Base-by-base conservation (phyloP, 2,888 invertebrate species). In the Augochlorella aurata region DNA sequence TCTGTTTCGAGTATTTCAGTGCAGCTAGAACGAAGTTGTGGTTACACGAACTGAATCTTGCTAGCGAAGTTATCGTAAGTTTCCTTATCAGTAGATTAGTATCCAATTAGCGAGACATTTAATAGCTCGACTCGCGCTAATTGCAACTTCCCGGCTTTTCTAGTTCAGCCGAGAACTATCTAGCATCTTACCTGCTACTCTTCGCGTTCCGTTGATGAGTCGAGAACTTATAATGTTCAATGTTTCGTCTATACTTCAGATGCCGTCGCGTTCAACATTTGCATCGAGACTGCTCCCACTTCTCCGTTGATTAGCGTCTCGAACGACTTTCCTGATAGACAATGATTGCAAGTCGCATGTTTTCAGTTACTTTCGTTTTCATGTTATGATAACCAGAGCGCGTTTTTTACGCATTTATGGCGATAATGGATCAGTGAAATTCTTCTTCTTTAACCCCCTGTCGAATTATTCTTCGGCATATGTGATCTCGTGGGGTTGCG, bases 21-120 rank as follows among this genome's bases (percentile, higher is more conserved):
- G 65, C 29, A 18, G 10, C 29, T 38, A 65, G 65, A 65, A 44
- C 44, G 65, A 65, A 38, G 44, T 65, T 44, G 65, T n/a, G 65
- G 65, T 65, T 65, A n/a, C 18, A n/a, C 65, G 65, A 65, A 65
- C 65, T 44, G 44, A 65, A 44, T 65, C 44, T n/a, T n/a, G 38
- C 38, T 1, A 18, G 44, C 38, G 44, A 65, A 44, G 38, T 65
- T 65, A 44, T 65, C 38, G 65, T 12, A 44, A 44, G 44, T 65
- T 61, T 16, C 61, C 61, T 29, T 29, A 61, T 44, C 65, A 38
- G 44, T 65, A 65, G 65, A 44, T 65, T 65, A 65, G 65, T 38
- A 44, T 65, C 44, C 65, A 61, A 61, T 61, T 61, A 61, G 29
- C 7, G 61, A 29, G 61, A 29, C 61, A 24, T 29, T 61, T 61